Evolutionary conservation across 2,888 invertebrate genomes (phyloP).

Genomic region (Disparrhopalites patrizii): DNA sequence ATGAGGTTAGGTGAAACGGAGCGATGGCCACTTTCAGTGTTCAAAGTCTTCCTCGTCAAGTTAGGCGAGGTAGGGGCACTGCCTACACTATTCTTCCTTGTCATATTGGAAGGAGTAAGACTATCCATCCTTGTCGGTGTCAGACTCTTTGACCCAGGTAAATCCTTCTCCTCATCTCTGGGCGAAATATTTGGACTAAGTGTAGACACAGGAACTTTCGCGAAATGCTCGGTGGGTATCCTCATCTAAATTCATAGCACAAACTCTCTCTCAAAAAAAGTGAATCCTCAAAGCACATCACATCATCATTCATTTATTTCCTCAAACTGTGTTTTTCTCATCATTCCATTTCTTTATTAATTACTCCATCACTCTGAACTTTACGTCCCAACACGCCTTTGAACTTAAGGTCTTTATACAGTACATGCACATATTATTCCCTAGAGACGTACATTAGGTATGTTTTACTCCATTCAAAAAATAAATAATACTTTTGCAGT

Average conservation of each 20-base stretch:
- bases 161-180: slow-evolving; percentile 57
- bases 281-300: not conserved
- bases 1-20: slow-evolving; percentile 44
- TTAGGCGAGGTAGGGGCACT: slow-evolving; percentile 56
- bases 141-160: slow-evolving; percentile 63
- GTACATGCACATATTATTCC: too few relatives aligned
- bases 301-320: too few relatives aligned
- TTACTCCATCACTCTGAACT: too few relatives aligned
- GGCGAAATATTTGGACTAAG: slow-evolving; percentile 60
- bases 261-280: not conserved
- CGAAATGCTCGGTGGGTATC: slow-evolving; percentile 91
- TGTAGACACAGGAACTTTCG: slow-evolving; percentile 87
- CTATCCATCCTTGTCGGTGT: slow-evolving; percentile 53
- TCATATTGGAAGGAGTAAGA: slow-evolving; percentile 53
- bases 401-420: too few relatives aligned
- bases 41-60: slow-evolving; percentile 47
- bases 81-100: slow-evolving; percentile 52
- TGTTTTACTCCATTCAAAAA: too few relatives aligned
- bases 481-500: too few relatives aligned
- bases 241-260: slow-evolving; percentile 68
- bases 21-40: slow-evolving; percentile 43
- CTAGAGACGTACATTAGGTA: too few relatives aligned
- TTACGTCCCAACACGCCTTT: too few relatives aligned
- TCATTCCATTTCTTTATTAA: too few relatives aligned
- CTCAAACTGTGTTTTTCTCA: too few relatives aligned